phyloP scores from a whole-genome alignment of 2,888 invertebrate species.

The Eristalis arbustorum region DNA sequence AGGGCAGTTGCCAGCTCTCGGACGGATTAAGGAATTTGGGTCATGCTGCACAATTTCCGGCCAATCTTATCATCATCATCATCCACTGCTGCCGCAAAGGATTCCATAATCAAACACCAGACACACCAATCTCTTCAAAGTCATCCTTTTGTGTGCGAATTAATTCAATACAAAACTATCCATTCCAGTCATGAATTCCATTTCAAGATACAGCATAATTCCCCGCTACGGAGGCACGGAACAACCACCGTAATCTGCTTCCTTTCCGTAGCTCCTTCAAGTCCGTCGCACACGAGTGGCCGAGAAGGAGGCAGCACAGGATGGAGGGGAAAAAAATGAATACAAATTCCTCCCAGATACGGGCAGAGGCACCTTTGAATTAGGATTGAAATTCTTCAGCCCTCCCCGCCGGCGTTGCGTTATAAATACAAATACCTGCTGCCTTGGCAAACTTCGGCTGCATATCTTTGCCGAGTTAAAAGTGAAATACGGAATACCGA shows the following conservation, averaged over 20 bases:
- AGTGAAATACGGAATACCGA: conserved; percentile 31
- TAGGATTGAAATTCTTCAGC: neutral
- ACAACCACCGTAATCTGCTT: neutral
- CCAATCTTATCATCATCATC: neutral
- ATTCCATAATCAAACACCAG: neutral
- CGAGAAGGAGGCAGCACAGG: neutral
- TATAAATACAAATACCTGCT: neutral
- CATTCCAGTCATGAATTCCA: conserved; percentile 3
- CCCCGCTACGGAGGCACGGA: too few species aligned
- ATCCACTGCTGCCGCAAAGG: neutral
- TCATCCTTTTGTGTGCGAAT: neutral
- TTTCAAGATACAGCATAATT: neutral
- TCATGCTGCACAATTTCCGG: neutral
- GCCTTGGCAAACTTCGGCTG: neutral
- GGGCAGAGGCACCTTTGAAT: neutral
- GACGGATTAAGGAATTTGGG: neutral
- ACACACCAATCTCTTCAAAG: neutral
- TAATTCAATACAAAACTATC: conserved; percentile 6
- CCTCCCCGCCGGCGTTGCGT: neutral
- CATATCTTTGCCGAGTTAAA: conserved; percentile 11
- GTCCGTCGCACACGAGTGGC: neutral
- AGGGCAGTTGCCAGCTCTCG: neutral
- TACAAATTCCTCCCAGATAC: neutral
- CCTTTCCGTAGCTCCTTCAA: neutral
- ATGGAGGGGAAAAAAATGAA: neutral